A percentile compares a stretch with the other conserved stretches of the same genome.
phyloP scores from a whole-genome alignment of 2,888 invertebrate species.

The Aspidiotus rigidus region DNA sequence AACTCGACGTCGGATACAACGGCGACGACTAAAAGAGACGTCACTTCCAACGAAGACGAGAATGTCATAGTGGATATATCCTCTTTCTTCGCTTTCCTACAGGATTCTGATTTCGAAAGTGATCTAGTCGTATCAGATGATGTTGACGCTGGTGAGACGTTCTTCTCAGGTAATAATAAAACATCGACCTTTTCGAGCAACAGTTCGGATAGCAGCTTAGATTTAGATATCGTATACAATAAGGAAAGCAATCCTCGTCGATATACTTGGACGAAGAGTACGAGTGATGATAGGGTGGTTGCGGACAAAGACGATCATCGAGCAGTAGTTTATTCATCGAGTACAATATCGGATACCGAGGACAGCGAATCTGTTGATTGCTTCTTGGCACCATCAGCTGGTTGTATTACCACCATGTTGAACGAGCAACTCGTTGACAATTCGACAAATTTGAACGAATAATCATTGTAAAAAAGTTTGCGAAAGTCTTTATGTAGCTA shows the following conservation, averaged over 20 bases:
- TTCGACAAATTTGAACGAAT: too few relatives aligned
- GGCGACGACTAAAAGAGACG: conserved; percentile 7
- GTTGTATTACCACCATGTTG: too few relatives aligned
- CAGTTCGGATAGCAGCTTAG: conserved; percentile 27
- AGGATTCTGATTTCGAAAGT: conserved; percentile 24
- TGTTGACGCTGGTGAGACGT: neutral
- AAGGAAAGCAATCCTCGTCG: neutral
- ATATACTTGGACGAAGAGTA: neutral
- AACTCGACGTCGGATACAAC: neutral
- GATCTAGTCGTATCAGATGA: conserved; percentile 3
- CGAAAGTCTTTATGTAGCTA: too few relatives aligned
- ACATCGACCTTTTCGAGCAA: conserved; percentile 6
- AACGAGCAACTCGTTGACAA: too few relatives aligned
- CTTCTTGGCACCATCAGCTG: neutral
- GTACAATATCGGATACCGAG: conserved; percentile 11
- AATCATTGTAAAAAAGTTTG: too few relatives aligned
- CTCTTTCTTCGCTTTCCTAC: conserved; percentile 29
- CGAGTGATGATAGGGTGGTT: neutral
- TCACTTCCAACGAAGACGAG: conserved; percentile 8
- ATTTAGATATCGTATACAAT: conserved; percentile 17
- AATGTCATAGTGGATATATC: conserved; percentile 25
- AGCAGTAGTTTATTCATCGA: neutral
- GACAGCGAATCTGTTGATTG: conserved; percentile 17
- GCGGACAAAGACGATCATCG: neutral
- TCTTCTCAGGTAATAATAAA: conserved; percentile 8